These are phyloP conservation scores for Caenorhabditis sulstoni DNA, from an alignment of 2,888 invertebrate species.

Conservation along the genomic window DNA sequence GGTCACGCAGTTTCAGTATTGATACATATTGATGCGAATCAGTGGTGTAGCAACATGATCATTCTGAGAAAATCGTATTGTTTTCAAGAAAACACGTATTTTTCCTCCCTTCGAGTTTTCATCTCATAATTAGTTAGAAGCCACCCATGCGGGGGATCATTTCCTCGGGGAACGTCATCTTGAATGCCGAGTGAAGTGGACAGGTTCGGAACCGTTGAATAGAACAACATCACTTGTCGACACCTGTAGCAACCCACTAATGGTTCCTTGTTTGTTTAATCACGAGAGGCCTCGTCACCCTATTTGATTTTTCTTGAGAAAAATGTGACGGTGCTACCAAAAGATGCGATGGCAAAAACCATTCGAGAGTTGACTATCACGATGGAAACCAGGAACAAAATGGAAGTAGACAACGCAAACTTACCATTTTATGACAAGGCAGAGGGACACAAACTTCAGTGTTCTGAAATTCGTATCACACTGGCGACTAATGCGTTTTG, in stretches of 20 bases:
- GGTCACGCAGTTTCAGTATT: not conserved
- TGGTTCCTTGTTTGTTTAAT: slow-evolving; percentile 5
- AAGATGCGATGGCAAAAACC: not conserved
- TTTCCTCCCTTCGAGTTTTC: slow-evolving; percentile 12
- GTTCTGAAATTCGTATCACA: slow-evolving; percentile 20
- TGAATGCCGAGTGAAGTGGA: not conserved
- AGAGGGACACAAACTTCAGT: slow-evolving; percentile 9
- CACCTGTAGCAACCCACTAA: not conserved
- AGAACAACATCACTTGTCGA: not conserved
- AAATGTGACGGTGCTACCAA: not conserved
- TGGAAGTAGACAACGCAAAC: slow-evolving; percentile 16
- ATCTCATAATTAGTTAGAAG: slow-evolving; percentile 23
- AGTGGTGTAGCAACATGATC: not conserved
- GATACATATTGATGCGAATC: not conserved
- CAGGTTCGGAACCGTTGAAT: slow-evolving; percentile 1
- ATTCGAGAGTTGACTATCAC: not conserved
- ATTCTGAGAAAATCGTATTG: slow-evolving; percentile 31
- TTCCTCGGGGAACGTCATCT: not conserved
- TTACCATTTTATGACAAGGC: slow-evolving; percentile 7
- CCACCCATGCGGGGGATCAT: not conserved
- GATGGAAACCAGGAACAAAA: slow-evolving; percentile 18
- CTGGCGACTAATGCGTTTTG: slow-evolving; percentile 21
- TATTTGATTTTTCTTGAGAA: too few relatives aligned
- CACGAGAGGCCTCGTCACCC: too few relatives aligned
- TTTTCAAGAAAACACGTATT: slow-evolving; percentile 19